Conservation (phyloP, 2,113 vertebrate genomes). For the Xiphophorus maculatus region DNA sequence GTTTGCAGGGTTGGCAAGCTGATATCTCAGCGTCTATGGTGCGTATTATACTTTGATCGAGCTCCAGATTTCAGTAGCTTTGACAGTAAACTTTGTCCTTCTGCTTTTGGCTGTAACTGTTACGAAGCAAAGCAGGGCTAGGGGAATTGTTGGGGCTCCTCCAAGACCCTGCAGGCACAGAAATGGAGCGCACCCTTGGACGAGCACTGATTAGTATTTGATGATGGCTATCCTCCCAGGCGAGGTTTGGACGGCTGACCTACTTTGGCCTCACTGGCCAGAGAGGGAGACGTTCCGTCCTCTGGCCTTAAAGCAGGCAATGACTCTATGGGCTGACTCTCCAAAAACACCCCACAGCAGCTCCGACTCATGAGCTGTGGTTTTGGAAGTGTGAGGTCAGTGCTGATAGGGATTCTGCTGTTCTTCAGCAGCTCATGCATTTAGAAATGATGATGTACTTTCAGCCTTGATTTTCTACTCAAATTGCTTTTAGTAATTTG, state of each 20-base stretch:
- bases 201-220: conserved; percentile 53
- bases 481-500: conserved; percentile 47
- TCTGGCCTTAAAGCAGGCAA: conserved; percentile 1
- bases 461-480: conserved; percentile 39
- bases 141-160: conserved; percentile 14
- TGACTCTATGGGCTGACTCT: not conserved
- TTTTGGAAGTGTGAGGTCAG: conserved; percentile 21
- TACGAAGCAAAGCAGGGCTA: not conserved
- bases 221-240: conserved; percentile 21
- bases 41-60: conserved; percentile 30
- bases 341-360: conserved; percentile 1
- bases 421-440: conserved; percentile 23
- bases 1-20: no score
- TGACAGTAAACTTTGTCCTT: conserved; percentile 38
- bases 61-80: conserved; percentile 26
- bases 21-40: conserved; percentile 14
- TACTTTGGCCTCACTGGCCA: conserved; percentile 39
- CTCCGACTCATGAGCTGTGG: not conserved
- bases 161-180: conserved; percentile 34
- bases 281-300: conserved; percentile 17
- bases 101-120: conserved; percentile 24
- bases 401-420: conserved; percentile 1
- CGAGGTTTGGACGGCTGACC: conserved; percentile 55
- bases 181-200: conserved; percentile 51
- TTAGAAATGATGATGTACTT: conserved; percentile 34